Evolutionary conservation across 2,113 vertebrate genomes (phyloP).

Genomic region (Engraulis encrasicolus): DNA sequence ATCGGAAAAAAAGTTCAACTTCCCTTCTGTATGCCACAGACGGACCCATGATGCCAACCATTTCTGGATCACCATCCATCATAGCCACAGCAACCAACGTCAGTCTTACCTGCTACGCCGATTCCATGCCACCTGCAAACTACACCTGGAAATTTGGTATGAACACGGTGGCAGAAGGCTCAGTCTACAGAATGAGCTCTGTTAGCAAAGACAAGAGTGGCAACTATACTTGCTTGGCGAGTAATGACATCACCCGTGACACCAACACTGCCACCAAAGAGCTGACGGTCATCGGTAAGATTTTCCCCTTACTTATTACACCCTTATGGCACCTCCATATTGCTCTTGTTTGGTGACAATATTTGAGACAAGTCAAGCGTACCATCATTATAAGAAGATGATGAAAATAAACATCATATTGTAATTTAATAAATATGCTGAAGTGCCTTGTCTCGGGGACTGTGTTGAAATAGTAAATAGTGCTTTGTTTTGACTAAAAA

Average conservation of each 20-base stretch:
- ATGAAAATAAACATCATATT: background rate
- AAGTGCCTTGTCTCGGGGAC: background rate
- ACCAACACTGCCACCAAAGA: slow-evolving; percentile 40
- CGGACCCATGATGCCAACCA: slow-evolving; percentile 45
- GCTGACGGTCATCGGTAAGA: slow-evolving; percentile 56
- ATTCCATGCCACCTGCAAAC: slow-evolving; percentile 53
- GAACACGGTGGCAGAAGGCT: slow-evolving; percentile 30
- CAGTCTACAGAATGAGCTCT: slow-evolving; percentile 41
- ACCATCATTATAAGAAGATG: background rate
- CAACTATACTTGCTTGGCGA: slow-evolving; percentile 54
- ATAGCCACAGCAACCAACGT: slow-evolving; percentile 27
- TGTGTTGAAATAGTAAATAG: background rate
- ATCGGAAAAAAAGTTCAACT: too few relatives aligned
- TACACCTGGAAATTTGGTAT: slow-evolving; percentile 58
- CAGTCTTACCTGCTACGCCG: slow-evolving; percentile 52
- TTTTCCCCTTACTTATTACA: background rate
- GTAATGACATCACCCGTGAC: slow-evolving; percentile 53
- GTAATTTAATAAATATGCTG: background rate
- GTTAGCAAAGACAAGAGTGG: slow-evolving; percentile 39
- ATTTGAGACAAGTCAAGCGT: background rate
- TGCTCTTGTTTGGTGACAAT: background rate
- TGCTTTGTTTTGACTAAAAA: background rate
- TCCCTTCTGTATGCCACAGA: slow-evolving; percentile 35
- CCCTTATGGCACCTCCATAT: background rate
- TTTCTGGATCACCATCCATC: slow-evolving; percentile 41